phyloP scores from a whole-genome alignment of 23 tunicate genomes.

The Phallusia fumigata region DNA sequence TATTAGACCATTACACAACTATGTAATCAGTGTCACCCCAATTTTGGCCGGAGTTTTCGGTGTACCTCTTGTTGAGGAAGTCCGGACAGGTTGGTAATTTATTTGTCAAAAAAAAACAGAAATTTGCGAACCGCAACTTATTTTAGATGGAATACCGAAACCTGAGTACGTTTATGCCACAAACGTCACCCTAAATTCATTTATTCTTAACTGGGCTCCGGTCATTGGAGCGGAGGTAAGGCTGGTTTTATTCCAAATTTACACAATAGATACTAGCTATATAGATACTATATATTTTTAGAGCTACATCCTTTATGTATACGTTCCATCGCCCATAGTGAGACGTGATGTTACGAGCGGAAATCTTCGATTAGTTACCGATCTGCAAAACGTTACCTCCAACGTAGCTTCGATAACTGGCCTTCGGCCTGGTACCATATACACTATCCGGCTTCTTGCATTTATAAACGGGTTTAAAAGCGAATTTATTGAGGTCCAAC shows the following conservation, averaged over 20 bases:
- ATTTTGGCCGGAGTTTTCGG: neutral
- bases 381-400: conserved; percentile 15
- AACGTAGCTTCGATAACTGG: conserved; percentile 20
- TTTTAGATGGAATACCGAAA: neutral
- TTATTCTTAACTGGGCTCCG: conserved; percentile 21
- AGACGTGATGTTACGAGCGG: conserved; percentile 1
- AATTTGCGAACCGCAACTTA: neutral
- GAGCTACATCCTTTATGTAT: conserved; percentile 30
- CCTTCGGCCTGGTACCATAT: conserved; percentile 32
- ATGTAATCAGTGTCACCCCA: neutral
- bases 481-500: conserved; percentile 22
- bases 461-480: conserved; percentile 12
- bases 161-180: conserved; percentile 11
- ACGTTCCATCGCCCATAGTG: conserved; percentile 18
- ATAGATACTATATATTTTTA: neutral
- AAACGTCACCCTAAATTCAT: conserved; percentile 18
- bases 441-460: conserved; percentile 36
- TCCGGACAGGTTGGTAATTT: neutral
- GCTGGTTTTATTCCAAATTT: too few species aligned
- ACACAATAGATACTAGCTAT: neutral
- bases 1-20: neutral
- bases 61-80: neutral
- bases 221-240: conserved; percentile 25
- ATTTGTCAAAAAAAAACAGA: neutral
- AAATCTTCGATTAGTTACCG: conserved; percentile 11